phyloP scores from a whole-genome alignment of 2,113 vertebrate genomes.

The Periophthalmodon schlosseri region DNA sequence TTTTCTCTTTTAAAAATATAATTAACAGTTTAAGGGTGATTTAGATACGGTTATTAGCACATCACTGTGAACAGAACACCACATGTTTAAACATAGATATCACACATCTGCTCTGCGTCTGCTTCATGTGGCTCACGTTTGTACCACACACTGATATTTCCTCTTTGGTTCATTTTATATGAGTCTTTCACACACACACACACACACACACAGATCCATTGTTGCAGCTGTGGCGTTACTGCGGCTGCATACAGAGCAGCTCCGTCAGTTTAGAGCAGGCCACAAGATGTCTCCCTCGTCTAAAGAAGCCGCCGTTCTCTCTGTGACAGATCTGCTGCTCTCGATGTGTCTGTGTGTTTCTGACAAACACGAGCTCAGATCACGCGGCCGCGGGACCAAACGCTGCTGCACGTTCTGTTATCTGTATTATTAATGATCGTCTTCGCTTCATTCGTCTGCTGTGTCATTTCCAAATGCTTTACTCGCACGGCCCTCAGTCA shows the following conservation, averaged over 20 bases:
- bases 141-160: slow-evolving; percentile 19
- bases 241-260: slow-evolving; percentile 41
- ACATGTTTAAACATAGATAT: not conserved
- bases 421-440: too few relatives aligned
- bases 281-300: slow-evolving; percentile 79
- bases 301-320: slow-evolving; percentile 51
- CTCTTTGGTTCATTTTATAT: slow-evolving; percentile 60
- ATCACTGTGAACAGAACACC: not conserved
- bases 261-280: slow-evolving; percentile 50
- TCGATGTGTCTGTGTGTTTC: not conserved
- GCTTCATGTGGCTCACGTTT: slow-evolving; percentile 20
- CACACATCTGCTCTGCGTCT: not conserved
- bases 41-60: not conserved
- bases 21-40: not conserved
- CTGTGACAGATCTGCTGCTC: slow-evolving; percentile 32
- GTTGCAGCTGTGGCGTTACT: slow-evolving; percentile 41
- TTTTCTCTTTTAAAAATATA: not conserved
- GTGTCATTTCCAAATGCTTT: too few relatives aligned
- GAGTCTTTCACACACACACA: slow-evolving; percentile 20
- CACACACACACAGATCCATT: slow-evolving; percentile 47
- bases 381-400: too few relatives aligned
- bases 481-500: too few relatives aligned
- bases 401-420: too few relatives aligned
- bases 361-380: too few relatives aligned
- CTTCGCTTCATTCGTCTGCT: too few relatives aligned